A percentile compares a stretch with the other conserved stretches of the same genome.
Conservation (phyloP, 2,113 vertebrate species). For the Actenoides hombroni region DNA sequence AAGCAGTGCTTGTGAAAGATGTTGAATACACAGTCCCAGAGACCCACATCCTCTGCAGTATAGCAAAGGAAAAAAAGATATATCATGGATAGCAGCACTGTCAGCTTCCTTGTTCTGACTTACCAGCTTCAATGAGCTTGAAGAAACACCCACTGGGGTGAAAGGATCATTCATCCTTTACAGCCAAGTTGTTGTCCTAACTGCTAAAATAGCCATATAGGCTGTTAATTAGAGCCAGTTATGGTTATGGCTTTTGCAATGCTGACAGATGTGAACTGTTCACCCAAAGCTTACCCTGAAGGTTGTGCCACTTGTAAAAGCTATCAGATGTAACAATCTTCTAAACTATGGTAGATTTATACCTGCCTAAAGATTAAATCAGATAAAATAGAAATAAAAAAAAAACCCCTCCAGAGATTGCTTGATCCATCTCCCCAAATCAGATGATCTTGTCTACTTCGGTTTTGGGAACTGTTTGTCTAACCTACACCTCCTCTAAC, state of each 20-base stretch:
- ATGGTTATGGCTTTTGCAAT: neutral
- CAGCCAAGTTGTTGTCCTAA: neutral
- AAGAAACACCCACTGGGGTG: constrained; percentile 17
- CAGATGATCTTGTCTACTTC: neutral
- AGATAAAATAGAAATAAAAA: neutral
- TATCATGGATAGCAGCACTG: constrained; percentile 15
- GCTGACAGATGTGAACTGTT: constrained; percentile 19
- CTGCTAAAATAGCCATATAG: neutral
- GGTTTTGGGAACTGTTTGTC: neutral
- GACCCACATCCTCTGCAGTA: neutral
- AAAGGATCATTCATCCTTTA: constrained; percentile 25
- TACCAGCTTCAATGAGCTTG: neutral
- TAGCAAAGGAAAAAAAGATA: neutral
- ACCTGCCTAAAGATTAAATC: neutral
- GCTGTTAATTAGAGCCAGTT: neutral
- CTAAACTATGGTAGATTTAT: neutral
- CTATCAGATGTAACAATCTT: constrained; percentile 1
- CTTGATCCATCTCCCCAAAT: neutral
- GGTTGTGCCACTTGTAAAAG: constrained; percentile 3
- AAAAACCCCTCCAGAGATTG: neutral
- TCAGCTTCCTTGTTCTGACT: neutral
- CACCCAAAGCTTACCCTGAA: constrained; percentile 8
- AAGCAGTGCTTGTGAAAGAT: constrained; percentile 48
- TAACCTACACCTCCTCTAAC: neutral
- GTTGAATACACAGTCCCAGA: neutral